Conservation (phyloP, 1,140 invertebrate genomes). For the Physella acuta region DNA sequence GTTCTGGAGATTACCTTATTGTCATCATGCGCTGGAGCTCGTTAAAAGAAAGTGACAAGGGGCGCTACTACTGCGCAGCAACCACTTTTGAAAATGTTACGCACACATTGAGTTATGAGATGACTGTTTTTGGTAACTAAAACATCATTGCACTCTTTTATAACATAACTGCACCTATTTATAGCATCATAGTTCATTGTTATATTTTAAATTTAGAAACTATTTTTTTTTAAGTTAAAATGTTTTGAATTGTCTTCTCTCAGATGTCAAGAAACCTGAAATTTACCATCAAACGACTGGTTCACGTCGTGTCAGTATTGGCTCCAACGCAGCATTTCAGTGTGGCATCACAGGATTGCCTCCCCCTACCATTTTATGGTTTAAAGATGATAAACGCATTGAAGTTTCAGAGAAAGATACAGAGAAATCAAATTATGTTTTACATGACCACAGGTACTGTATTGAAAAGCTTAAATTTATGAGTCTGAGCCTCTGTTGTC, state of each 20-base stretch:
- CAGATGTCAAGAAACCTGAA: slow-evolving; percentile 27
- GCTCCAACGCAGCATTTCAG: slow-evolving; percentile 27
- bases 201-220: background rate
- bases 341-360: slow-evolving; percentile 39
- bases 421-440: slow-evolving; percentile 1
- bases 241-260: slow-evolving; percentile 1
- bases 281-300: slow-evolving; percentile 29
- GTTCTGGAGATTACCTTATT: background rate
- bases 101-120: background rate
- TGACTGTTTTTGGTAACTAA: background rate
- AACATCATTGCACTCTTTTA: background rate
- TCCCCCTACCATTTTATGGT: slow-evolving; percentile 37
- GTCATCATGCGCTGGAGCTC: slow-evolving; percentile 1
- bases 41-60: slow-evolving; percentile 3
- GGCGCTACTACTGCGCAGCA: slow-evolving; percentile 2
- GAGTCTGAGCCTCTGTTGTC: slow-evolving; percentile 8
- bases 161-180: background rate
- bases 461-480: background rate
- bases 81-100: slow-evolving; percentile 4
- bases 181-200: background rate
- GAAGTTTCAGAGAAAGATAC: background rate
- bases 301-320: slow-evolving; percentile 19
- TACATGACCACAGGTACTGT: background rate
- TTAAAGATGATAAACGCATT: slow-evolving; percentile 31
- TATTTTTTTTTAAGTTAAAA: background rate